Base-by-base conservation (phyloP, 2,888 invertebrate genomes). In the Trachelus iudaicus region DNA sequence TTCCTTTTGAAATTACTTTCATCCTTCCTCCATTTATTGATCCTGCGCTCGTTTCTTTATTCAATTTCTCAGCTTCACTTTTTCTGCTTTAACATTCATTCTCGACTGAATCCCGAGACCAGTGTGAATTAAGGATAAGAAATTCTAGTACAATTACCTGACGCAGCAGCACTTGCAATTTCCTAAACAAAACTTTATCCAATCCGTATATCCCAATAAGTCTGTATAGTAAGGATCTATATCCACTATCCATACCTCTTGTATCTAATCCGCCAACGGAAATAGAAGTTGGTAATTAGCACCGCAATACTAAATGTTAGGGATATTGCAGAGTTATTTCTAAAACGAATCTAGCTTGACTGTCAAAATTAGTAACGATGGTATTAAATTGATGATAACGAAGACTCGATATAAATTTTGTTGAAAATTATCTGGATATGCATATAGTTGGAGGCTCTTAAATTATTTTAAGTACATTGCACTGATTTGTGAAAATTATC, bases 171-270 rank as follows among this genome's bases (percentile, higher is more conserved):
- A 71, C 23, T 71, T 71, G 71, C 71, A 71, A 31, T 33, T 71
- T 11, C 79, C 37, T 15, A 84, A 71, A 56, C 84, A 85, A 74
- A 87, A 87, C 76, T 83, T 82, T 34, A 81, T 79, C 86, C 84
- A 86, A 37, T 87, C 86, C 34, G 82, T 80, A 75, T 86, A 87
- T 9, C 85, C 82, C 31, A 84, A 71, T 33, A 86, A 77, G 40
- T 86, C 84, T 4, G 86, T 85, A 77, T 87, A 85, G 73, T 83
- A 82, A 23, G 84, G 85, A 81, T 87, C 83, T 23, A 85, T 76
- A 77, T 87, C 85, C 1, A 84, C 81, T 9, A 85, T 81, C 85
- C 86, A 87, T 37, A 81, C 78, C 77, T 81, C 78, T 79, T 81
- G 79, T 4, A 76, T 76, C 82, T 82, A 68, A 69, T 31, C 31